A percentile compares a stretch with the other conserved stretches of the same genome.
phyloP scores from a whole-genome alignment of 2,888 invertebrate species.

The Synanthedon tipuliformis region DNA sequence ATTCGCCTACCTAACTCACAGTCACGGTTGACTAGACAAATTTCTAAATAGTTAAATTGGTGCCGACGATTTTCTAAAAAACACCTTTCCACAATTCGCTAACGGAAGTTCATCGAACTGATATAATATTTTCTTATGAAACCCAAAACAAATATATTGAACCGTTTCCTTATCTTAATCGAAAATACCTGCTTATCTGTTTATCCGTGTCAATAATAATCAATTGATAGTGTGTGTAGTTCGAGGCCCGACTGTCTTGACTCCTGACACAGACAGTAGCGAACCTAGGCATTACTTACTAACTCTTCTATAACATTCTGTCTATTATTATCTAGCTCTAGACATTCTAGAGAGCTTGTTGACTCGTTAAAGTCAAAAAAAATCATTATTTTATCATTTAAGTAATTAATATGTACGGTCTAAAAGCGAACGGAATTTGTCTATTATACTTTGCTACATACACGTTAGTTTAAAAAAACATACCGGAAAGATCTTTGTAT shows the following conservation, averaged over 20 bases:
- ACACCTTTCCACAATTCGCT: slow-evolving; percentile 45
- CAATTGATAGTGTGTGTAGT: neutral
- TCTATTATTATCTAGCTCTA: neutral
- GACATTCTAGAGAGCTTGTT: no score
- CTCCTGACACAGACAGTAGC: neutral
- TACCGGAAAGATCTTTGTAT: no score
- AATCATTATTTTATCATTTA: no score
- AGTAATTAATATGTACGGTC: no score
- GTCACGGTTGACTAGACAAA: slow-evolving; percentile 8
- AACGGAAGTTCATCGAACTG: slow-evolving; percentile 62
- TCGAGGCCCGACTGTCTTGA: neutral
- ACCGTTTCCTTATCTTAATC: slow-evolving; percentile 45
- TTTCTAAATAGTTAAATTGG: slow-evolving; percentile 4
- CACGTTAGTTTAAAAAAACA: no score
- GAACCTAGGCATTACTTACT: neutral
- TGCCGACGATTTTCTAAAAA: slow-evolving; percentile 8
- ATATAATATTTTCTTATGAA: slow-evolving; percentile 12
- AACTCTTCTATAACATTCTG: neutral
- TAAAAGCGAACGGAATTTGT: no score
- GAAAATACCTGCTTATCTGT: slow-evolving; percentile 35
- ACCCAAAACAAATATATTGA: slow-evolving; percentile 12
- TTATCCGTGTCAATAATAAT: slow-evolving; percentile 20
- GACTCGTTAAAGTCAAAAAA: no score
- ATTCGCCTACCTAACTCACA: no score
- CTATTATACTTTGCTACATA: no score